Conservation (phyloP, 2,113 vertebrate species). For the Merops nubicus region DNA sequence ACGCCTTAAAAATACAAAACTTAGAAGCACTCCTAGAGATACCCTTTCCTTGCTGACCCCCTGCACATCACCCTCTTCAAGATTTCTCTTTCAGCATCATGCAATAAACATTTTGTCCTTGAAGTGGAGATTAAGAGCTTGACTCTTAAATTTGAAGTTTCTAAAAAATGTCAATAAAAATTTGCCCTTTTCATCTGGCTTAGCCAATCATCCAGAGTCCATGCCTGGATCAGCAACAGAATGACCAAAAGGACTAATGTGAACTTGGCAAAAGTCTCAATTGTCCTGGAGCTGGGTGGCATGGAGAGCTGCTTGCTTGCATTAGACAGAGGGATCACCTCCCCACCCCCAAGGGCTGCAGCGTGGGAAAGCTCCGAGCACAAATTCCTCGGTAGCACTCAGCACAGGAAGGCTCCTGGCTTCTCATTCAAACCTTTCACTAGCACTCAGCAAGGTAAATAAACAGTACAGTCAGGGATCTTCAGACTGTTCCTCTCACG, state of each 20-base stretch:
- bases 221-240: background rate
- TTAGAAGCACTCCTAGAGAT: background rate
- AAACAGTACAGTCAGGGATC: conserved; percentile 24
- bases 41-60: background rate
- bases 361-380: conserved; percentile 40
- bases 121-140: background rate
- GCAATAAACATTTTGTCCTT: background rate
- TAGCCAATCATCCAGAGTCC: background rate
- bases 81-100: background rate
- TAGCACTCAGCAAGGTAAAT: conserved; percentile 67
- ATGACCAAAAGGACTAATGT: background rate
- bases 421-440: conserved; percentile 61
- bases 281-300: background rate
- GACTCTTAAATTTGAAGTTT: background rate
- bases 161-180: background rate
- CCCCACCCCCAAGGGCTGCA: background rate
- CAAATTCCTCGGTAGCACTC: conserved; percentile 49
- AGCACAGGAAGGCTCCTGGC: conserved; percentile 56
- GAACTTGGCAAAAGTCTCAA: background rate
- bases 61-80: background rate
- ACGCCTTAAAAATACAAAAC: background rate
- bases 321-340: rapidly evolving
- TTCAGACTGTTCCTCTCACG: background rate
- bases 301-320: background rate
- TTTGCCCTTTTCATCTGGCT: background rate